phyloP scores from a whole-genome alignment of 2,888 invertebrate species.

The Trissonchulus sp. region DNA sequence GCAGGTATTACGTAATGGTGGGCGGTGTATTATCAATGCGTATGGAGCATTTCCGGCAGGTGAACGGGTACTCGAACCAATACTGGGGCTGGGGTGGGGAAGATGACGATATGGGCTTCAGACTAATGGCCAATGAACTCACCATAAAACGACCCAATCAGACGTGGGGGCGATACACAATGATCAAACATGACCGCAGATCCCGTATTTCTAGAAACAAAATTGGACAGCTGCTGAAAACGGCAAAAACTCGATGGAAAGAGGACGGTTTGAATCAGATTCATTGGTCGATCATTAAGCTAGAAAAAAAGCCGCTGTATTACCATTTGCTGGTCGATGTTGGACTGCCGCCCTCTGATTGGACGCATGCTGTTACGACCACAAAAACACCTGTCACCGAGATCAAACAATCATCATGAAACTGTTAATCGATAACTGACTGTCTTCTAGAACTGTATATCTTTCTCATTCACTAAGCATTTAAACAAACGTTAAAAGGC shows the following conservation, averaged over 20 bases:
- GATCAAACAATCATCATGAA: too few relatives aligned
- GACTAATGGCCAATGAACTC: slow-evolving; percentile 10
- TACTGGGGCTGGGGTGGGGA: slow-evolving; percentile 55
- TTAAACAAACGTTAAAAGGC: too few relatives aligned
- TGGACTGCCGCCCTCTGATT: slow-evolving; percentile 45
- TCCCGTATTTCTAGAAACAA: slow-evolving; percentile 44
- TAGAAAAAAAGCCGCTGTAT: slow-evolving; percentile 43
- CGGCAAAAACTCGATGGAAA: slow-evolving; percentile 34
- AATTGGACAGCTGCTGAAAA: slow-evolving; percentile 35
- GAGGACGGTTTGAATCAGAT: slow-evolving; percentile 43
- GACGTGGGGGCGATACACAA: slow-evolving; percentile 57
- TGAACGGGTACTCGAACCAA: slow-evolving; percentile 58
- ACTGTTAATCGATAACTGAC: too few relatives aligned
- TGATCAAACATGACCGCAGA: slow-evolving; percentile 58
- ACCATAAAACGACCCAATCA: neutral
- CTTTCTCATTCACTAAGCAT: too few relatives aligned
- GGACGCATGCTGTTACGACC: too few relatives aligned
- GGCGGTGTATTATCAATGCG: slow-evolving; percentile 56
- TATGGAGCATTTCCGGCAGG: slow-evolving; percentile 51
- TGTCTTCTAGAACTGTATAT: too few relatives aligned
- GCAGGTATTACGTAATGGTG: slow-evolving; percentile 55
- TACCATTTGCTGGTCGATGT: slow-evolving; percentile 50
- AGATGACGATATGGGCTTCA: slow-evolving; percentile 46
- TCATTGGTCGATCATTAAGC: slow-evolving; percentile 46
- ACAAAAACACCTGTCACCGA: too few relatives aligned